Evolutionary conservation across 2,113 vertebrate genomes (phyloP).

Genomic region (human (Homo sapiens)): GRCh38 chr7:117752001-117752500

Average conservation of each 20-base stretch:
- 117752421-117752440: not conserved
- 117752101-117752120: not conserved
- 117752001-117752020: not conserved
- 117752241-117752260: not conserved
- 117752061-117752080: not conserved
- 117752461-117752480: not conserved
- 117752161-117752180: not conserved
- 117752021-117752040: not conserved
- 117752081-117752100: not conserved
- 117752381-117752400: not conserved
- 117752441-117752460: constrained; percentile 5
- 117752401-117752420: not conserved
- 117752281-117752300: not conserved
- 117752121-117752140: not conserved
- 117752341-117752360: constrained; percentile 22
- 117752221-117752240: not conserved
- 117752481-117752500: not conserved
- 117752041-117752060: not conserved
- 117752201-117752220: not conserved
- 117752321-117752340: not conserved
- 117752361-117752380: not conserved
- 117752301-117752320: not conserved
- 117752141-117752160: not conserved
- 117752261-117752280: not conserved
- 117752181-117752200: not conserved